A percentile compares a stretch with the other conserved stretches of the same genome.
These are phyloP conservation scores for Circaetus gallicus DNA, from an alignment of 2,113 vertebrate species.

Conservation along the genomic window DNA sequence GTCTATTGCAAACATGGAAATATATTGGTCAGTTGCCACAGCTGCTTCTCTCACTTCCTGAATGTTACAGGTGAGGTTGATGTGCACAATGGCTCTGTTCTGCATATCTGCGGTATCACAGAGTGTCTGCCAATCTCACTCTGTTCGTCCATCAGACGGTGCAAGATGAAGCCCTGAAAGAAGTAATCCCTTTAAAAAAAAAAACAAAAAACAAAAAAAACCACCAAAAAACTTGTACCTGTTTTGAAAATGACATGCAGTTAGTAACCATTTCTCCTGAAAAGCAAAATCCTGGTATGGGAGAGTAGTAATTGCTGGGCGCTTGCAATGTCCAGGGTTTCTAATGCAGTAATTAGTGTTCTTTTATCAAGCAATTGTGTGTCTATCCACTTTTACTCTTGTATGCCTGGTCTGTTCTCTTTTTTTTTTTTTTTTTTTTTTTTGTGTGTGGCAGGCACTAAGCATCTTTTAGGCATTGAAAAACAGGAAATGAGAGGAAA, in stretches of 20 bases:
- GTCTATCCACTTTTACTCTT: neutral
- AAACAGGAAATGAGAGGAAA: neutral
- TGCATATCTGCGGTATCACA: neutral
- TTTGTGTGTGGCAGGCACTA: neutral
- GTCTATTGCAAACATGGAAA: slow-evolving; percentile 14
- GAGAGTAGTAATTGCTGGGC: neutral
- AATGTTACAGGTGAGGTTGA: neutral
- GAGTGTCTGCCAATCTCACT: neutral
- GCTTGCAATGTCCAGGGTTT: neutral
- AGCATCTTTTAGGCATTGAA: neutral
- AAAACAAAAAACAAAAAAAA: too few relatives aligned
- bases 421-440: neutral
- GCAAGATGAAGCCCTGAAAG: neutral
- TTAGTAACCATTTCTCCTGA: neutral
- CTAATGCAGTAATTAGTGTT: neutral
- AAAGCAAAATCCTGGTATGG: neutral
- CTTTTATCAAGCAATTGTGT: neutral
- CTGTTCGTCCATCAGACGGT: neutral
- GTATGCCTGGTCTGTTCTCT: neutral
- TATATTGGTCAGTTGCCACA: neutral
- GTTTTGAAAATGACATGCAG: neutral
- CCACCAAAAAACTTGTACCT: neutral
- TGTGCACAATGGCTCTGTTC: neutral
- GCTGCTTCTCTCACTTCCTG: neutral
- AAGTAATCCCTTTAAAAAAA: neutral